Evolutionary conservation across 2,888 invertebrate genomes (phyloP).

Genomic region (Troides aeacus): DNA sequence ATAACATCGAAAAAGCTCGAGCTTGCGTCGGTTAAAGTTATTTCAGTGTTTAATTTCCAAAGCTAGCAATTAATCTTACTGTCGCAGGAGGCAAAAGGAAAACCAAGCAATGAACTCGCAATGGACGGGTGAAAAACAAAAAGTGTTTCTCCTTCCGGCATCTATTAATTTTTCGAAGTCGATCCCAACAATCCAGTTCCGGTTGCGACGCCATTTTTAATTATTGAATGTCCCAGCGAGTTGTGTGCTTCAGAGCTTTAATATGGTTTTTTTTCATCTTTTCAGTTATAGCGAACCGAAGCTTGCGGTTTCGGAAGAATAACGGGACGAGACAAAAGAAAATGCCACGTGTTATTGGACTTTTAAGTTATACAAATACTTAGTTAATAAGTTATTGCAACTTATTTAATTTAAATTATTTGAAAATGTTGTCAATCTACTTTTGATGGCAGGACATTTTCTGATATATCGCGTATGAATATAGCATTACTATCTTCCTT

Average conservation of each 20-base stretch:
- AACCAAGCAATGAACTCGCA: not conserved
- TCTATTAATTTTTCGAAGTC: slow-evolving; percentile 25
- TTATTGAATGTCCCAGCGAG: slow-evolving; percentile 23
- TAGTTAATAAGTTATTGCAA: too few species aligned
- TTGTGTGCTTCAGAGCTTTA: slow-evolving; percentile 1
- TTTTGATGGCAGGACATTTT: too few species aligned
- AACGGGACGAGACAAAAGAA: slow-evolving; percentile 2
- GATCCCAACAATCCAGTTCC: slow-evolving; percentile 18
- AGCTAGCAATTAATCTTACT: slow-evolving; percentile 19
- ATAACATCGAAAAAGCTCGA: not conserved
- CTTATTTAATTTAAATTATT: too few species aligned
- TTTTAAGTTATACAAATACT: too few species aligned
- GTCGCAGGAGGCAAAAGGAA: not conserved
- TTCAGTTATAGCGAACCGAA: not conserved
- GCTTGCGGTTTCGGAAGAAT: not conserved
- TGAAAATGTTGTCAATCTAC: too few species aligned
- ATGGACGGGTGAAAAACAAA: slow-evolving; percentile 13
- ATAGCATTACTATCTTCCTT: too few species aligned
- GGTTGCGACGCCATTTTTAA: slow-evolving; percentile 21
- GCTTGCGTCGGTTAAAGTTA: not conserved
- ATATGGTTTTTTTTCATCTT: slow-evolving; percentile 2
- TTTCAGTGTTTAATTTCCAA: not conserved
- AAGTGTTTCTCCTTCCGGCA: slow-evolving; percentile 14
- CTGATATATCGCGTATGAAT: too few species aligned
- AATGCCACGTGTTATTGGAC: not conserved